phyloP scores from a whole-genome alignment of 2,797 vertebrate species.

The Hippopotamyrus pictus region DNA sequence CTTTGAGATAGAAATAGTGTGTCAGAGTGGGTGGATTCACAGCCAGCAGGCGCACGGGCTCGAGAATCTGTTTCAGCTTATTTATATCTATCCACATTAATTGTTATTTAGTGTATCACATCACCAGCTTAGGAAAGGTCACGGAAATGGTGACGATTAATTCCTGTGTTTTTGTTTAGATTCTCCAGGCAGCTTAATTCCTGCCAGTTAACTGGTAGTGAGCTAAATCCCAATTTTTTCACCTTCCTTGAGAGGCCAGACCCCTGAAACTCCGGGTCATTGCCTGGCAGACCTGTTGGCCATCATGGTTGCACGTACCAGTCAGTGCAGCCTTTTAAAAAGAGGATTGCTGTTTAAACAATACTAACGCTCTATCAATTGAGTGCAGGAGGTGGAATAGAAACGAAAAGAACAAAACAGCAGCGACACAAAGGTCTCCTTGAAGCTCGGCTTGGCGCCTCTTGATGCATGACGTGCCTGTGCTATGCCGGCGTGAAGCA shows the following conservation, averaged over 20 bases:
- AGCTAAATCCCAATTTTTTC: background rate
- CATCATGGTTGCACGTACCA: background rate
- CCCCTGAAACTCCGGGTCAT: background rate
- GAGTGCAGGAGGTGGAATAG: slow-evolving; percentile 10
- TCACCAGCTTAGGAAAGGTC: background rate
- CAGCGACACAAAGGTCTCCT: slow-evolving; percentile 76
- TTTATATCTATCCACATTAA: background rate
- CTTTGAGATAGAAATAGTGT: background rate
- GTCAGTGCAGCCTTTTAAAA: background rate
- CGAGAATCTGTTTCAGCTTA: background rate
- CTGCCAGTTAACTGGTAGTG: background rate
- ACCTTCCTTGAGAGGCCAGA: background rate
- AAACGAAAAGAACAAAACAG: slow-evolving; percentile 65
- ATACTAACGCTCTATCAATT: background rate
- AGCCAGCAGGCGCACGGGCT: background rate
- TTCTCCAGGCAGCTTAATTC: background rate
- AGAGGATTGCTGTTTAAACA: background rate
- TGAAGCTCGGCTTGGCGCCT: slow-evolving; percentile 70
- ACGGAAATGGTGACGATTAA: background rate
- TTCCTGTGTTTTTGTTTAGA: background rate
- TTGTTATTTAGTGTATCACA: background rate
- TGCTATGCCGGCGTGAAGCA: slow-evolving; percentile 73
- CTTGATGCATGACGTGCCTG: slow-evolving; percentile 70
- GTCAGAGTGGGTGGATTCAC: background rate
- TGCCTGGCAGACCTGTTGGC: background rate